Percentiles rank a stretch among this genome's conserved stretches.
These are phyloP conservation scores for Chironomus striatipennis DNA, from an alignment of 1,140 invertebrate genomes.

Conservation along the genomic window DNA sequence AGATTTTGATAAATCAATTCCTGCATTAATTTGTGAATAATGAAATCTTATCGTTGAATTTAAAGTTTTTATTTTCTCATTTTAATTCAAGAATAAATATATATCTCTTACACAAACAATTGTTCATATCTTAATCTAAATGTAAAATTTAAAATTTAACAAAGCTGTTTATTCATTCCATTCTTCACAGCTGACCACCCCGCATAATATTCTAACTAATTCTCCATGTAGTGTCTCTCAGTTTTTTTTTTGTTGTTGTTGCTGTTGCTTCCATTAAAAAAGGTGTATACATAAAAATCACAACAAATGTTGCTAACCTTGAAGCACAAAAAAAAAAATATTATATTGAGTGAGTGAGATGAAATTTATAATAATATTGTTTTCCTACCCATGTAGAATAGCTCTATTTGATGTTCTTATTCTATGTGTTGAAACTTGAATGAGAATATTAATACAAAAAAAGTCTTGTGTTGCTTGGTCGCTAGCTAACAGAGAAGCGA, in stretches of 20 bases:
- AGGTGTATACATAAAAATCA: slow-evolving; percentile 14
- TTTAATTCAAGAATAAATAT: no score
- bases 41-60: no score
- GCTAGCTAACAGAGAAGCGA: no score
- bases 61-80: no score
- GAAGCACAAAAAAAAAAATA: not conserved
- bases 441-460: not conserved
- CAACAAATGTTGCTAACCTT: slow-evolving; percentile 12
- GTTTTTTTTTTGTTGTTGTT: not conserved
- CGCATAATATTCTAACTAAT: not conserved
- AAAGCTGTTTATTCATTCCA: not conserved
- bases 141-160: no score
- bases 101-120: no score
- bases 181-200: not conserved
- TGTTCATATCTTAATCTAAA: no score
- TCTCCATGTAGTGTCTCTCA: not conserved
- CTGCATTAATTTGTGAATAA: no score
- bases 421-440: slow-evolving; percentile 1
- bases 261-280: not conserved
- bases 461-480: no score
- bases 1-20: no score
- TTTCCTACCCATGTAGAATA: not conserved
- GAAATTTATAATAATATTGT: slow-evolving; percentile 7
- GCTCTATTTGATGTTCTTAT: not conserved
- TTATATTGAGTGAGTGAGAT: not conserved